Evolutionary conservation across 2,113 vertebrate genomes (phyloP), one percentile per base, ranked within the genome.

Genomic region (Globicephala melas): DNA sequence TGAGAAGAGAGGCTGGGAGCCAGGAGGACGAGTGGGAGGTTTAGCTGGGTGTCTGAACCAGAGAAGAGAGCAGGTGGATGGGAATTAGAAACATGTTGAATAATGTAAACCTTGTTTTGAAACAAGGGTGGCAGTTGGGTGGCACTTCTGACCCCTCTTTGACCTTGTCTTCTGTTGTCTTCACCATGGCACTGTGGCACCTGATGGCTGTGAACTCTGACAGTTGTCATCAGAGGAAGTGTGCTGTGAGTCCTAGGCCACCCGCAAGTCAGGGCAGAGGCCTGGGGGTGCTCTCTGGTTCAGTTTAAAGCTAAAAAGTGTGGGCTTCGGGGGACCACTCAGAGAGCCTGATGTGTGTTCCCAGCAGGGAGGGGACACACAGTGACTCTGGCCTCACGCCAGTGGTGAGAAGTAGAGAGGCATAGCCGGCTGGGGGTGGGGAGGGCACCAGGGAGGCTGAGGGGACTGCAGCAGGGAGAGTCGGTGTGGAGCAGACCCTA

Each of bases 351-450:
- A 12, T 1, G 36, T 8, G 25, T 25, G 33, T 58, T 82, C 18
- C 44, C n/a, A 47, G 82, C 21, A 60, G 44, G 31, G 55, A 31
- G 76, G 82, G 55, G 38, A 14, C 21, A 44, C 33, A 21, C 10
- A 0, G 2, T 26, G 79, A 26, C 1, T 9, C 36, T 50, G 1
- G 41, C 13, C 60, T 58, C 31, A 0, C 1, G 31, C 31, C 55
- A 58, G 68, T 6, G 41, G 6, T 10, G 20, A n/a, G 20, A 65
- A 28, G n/a, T 13, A 12, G 2, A 36, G 31, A 26, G 25, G 23
- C 13, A 38, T 63, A 15, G 25, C 20, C 53, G 70, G 55, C 18
- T 21, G 55, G 74, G 31, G 33, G 28, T 7, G 28, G 31, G 28
- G 31, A 12, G 31, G 0, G 1, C 28, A 12, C 44, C 74, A 77